phyloP scores from a whole-genome alignment of 2,888 invertebrate species.

The Eugnorisma glareosa region DNA sequence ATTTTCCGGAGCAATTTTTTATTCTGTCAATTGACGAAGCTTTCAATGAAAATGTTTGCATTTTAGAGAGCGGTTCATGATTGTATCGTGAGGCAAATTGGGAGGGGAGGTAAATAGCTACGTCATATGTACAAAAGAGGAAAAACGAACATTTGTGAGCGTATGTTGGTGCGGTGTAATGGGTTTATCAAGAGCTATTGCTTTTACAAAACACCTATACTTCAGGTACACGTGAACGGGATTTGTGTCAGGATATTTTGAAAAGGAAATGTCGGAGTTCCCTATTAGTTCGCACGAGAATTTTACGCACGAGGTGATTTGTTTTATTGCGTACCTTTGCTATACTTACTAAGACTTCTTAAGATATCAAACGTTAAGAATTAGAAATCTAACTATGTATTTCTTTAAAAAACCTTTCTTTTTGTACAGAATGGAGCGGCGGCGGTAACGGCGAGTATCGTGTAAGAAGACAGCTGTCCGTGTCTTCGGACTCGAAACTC shows the following conservation, averaged over 20 bases:
- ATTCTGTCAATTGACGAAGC: constrained; percentile 76
- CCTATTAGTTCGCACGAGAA: constrained; percentile 22
- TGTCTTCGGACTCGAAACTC: constrained; percentile 97
- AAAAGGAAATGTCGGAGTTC: constrained; percentile 11
- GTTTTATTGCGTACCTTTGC: constrained; percentile 4
- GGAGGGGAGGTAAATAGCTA: constrained; percentile 62
- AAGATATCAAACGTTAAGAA: background rate
- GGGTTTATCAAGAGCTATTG: constrained; percentile 44
- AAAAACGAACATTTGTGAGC: constrained; percentile 50
- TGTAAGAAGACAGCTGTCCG: constrained; percentile 96
- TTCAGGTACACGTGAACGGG: constrained; percentile 24
- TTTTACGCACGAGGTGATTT: constrained; percentile 23
- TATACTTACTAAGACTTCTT: constrained; percentile 3
- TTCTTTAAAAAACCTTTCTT: constrained; percentile 25
- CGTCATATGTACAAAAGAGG: constrained; percentile 64
- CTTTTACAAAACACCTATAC: constrained; percentile 35
- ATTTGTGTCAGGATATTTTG: constrained; percentile 22
- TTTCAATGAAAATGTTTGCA: constrained; percentile 78
- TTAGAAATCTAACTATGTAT: background rate
- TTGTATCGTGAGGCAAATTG: constrained; percentile 68
- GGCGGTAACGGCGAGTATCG: constrained; percentile 93
- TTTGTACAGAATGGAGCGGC: constrained; percentile 94
- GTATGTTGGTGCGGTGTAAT: constrained; percentile 49
- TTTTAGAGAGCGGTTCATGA: constrained; percentile 73
- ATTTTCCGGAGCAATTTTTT: constrained; percentile 77